These are phyloP conservation scores for Dicaeum eximium DNA, from an alignment of 2,113 vertebrate species.

Conservation along the genomic window DNA sequence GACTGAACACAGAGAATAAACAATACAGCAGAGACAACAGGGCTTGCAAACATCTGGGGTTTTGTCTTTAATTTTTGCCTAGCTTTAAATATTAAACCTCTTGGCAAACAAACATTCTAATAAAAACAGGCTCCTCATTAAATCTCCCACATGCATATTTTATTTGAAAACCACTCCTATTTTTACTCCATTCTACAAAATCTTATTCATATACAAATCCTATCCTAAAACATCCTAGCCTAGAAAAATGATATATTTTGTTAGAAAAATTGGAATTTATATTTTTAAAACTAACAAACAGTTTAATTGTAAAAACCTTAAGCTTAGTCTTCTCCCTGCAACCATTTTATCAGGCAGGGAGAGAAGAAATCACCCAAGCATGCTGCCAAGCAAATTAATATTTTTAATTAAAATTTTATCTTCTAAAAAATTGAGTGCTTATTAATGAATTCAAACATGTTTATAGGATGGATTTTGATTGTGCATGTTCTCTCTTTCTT, in stretches of 20 bases:
- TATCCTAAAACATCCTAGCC: not conserved
- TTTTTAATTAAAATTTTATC: constrained; percentile 47
- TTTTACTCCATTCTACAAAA: not conserved
- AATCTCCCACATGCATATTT: not conserved
- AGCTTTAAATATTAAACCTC: not conserved
- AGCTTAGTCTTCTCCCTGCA: not conserved
- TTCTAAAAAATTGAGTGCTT: not conserved
- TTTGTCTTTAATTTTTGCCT: not conserved
- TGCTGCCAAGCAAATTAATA: constrained; percentile 2
- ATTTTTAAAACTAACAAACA: not conserved
- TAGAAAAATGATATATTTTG: not conserved
- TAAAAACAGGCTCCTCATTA: not conserved
- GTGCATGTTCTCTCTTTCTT: not conserved
- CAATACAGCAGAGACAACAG: not conserved
- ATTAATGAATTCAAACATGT: constrained; percentile 19
- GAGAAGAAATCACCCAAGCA: not conserved
- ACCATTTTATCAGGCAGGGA: not conserved
- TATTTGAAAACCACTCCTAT: not conserved
- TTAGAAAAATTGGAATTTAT: not conserved
- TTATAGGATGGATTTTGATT: not conserved
- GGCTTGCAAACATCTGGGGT: not conserved
- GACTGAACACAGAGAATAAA: not conserved
- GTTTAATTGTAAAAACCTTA: not conserved
- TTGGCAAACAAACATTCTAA: not conserved
- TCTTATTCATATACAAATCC: not conserved